Evolutionary conservation across 2,888 invertebrate genomes (phyloP).

Genomic region (Anagyrus pseudococci): DNA sequence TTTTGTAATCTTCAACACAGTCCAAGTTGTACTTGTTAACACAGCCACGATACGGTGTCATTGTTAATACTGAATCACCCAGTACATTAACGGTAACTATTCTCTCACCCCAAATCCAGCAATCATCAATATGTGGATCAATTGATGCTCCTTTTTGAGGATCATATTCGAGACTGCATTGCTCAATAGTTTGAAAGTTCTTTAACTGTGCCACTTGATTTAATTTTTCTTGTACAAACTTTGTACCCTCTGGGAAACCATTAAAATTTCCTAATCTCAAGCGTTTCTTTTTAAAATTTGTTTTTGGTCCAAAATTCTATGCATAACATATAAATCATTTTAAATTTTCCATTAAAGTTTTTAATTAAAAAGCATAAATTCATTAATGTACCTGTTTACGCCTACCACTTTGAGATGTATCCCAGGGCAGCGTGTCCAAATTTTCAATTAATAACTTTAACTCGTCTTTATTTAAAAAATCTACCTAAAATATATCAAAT

Average conservation of each 20-base stretch:
- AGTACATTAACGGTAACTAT: conserved; percentile 91
- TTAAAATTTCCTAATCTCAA: conserved; percentile 78
- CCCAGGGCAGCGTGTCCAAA: conserved; percentile 86
- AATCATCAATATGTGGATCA: conserved; percentile 98
- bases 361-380: not conserved
- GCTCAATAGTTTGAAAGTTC: conserved; percentile 86
- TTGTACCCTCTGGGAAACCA: conserved; percentile 85
- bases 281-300: conserved; percentile 95
- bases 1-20: conserved; percentile 62
- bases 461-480: conserved; percentile 79
- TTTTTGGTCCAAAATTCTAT: conserved; percentile 95
- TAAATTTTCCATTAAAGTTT: conserved; percentile 10
- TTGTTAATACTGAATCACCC: conserved; percentile 81
- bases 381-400: conserved; percentile 78
- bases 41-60: conserved; percentile 72
- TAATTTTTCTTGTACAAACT: conserved; percentile 81
- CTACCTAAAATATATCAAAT: conserved; percentile 61
- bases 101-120: conserved; percentile 99
- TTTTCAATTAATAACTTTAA: conserved; percentile 70
- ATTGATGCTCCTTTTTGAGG: conserved; percentile 89
- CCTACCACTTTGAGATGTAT: conserved; percentile 92
- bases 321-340: conserved; percentile 35
- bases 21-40: conserved; percentile 69
- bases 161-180: conserved; percentile 94
- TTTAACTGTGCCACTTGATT: conserved; percentile 67